Evolutionary conservation across 1,140 invertebrate genomes (phyloP), one percentile per base, ranked within the genome.

Genomic region (Hesperophylax magnus): DNA sequence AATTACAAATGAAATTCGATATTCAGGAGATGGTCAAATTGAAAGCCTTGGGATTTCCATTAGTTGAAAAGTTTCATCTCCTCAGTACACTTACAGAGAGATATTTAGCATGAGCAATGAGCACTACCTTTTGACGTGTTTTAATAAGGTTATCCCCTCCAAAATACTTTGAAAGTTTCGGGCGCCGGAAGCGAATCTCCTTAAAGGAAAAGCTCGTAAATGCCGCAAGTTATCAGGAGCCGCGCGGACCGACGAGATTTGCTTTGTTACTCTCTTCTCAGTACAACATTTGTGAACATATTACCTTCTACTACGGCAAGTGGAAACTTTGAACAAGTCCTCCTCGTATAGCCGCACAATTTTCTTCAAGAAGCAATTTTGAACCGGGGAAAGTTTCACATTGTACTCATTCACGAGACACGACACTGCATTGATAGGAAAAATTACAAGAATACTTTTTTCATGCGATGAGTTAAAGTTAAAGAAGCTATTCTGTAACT

Each of bases 91-190:
- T 52, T 39, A 52, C 34, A 56, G 65, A 72, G 77, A 82, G 76
- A 79, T 76, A 79, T 82, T 82, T 47, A 79, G 81, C 81, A 82
- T 82, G 81, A 82, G 81, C 79, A 82, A 82, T 78, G 81, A 82
- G 77, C 72, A 72, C 39, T 82, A 82, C 81, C 81, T 82, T 82
- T 79, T 79, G 81, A 79, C 71, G 81, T 60, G 69, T 72, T 78
- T 79, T 82, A 82, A 82, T 79, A 82, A 79, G 77, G 81, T 82
- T 82, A 82, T 61, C 69, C 14, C 77, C 24, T 47, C n/a, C 2
- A 47, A 56, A 75, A 60, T 60, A 31, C 71, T 58, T 47, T 9
- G 18, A 56, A 75, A 75, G 58, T 74, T 79, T 79, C 77, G 67
- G 53, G 39, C 71, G 60, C 77, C 81, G 69, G 81, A 75, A 72